Conservation (phyloP, 2,888 invertebrate genomes). For the Gastracanthus pulcherrimus region DNA sequence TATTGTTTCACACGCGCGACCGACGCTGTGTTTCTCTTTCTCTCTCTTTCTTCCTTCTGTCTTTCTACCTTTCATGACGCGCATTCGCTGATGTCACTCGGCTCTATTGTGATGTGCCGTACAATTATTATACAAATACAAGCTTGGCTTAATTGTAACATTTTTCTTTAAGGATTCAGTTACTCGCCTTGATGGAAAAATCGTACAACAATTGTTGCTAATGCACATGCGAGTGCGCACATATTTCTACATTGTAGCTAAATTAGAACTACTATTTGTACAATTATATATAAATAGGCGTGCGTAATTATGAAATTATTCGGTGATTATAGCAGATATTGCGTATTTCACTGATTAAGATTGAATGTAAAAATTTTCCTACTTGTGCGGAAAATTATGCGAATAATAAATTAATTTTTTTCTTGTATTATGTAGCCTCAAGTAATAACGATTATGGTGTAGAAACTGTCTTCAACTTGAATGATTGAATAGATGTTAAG, state of each 20-base stretch:
- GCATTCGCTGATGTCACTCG: constrained; percentile 28
- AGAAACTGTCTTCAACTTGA: neutral
- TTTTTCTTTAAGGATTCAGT: neutral
- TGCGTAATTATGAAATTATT: constrained; percentile 6
- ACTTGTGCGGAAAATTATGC: neutral
- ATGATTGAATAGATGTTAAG: constrained; percentile 40
- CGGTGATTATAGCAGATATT: constrained; percentile 8
- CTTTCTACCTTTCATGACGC: too few relatives aligned
- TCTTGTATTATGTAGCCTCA: constrained; percentile 5
- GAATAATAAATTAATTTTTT: constrained; percentile 7
- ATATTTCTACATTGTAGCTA: neutral
- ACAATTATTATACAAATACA: constrained; percentile 21
- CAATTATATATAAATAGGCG: neutral
- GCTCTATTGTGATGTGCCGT: constrained; percentile 33
- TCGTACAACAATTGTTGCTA: neutral
- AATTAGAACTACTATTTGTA: neutral
- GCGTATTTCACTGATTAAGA: neutral
- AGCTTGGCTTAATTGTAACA: too few relatives aligned
- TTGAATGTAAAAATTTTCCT: constrained; percentile 9
- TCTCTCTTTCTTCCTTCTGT: too few relatives aligned
- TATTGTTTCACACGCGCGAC: constrained; percentile 67
- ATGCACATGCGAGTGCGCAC: neutral
- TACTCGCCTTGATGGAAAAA: constrained; percentile 30
- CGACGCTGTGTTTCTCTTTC: too few relatives aligned
- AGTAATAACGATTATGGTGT: constrained; percentile 20